A percentile compares a stretch with the other conserved stretches of the same genome.
These are phyloP conservation scores for Tichodroma muraria DNA, from an alignment of 2,113 vertebrate genomes.

Conservation along the genomic window DNA sequence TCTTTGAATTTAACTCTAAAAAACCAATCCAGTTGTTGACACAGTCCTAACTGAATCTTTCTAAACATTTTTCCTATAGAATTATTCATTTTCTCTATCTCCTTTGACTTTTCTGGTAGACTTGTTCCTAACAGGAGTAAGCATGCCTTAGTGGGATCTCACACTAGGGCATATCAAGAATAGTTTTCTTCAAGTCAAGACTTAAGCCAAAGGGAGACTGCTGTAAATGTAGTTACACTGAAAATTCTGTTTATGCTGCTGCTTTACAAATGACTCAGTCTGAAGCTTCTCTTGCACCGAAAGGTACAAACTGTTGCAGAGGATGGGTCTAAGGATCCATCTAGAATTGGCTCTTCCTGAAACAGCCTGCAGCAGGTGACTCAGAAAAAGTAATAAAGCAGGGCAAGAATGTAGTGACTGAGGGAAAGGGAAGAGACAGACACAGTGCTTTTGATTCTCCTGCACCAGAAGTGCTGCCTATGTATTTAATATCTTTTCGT, in stretches of 20 bases:
- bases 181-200: neutral
- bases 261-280: neutral
- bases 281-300: neutral
- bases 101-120: neutral
- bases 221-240: neutral
- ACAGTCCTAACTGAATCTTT: neutral
- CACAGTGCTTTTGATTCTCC: neutral
- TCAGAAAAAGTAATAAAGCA: neutral
- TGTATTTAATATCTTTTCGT: neutral
- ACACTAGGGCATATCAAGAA: neutral
- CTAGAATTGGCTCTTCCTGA: neutral
- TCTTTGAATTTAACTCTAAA: neutral
- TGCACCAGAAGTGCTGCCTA: neutral
- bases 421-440: neutral
- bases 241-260: neutral
- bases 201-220: neutral
- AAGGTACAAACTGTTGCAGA: neutral
- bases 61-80: neutral
- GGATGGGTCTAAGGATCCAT: neutral
- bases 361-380: neutral
- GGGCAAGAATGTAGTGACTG: neutral
- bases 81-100: neutral
- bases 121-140: neutral
- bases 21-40: neutral
- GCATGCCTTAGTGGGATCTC: neutral